phyloP scores from a whole-genome alignment of 1,140 invertebrate species.

The Drosophila rhopaloa region DNA sequence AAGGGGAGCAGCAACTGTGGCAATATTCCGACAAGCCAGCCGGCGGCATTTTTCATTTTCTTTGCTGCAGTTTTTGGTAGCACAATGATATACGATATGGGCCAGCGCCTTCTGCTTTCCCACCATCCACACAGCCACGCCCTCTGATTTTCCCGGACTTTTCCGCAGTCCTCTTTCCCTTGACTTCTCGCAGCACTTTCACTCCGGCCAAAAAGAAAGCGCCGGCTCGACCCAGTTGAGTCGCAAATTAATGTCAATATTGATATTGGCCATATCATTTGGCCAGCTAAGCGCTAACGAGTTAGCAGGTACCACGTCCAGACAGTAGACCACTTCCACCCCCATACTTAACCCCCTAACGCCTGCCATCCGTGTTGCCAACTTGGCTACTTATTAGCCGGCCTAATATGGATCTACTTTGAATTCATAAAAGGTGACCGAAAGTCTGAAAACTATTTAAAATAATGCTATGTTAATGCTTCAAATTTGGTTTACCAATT shows the following conservation, averaged over 20 bases:
- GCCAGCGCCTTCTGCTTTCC: slow-evolving; percentile 33
- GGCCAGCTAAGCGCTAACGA: slow-evolving; percentile 60
- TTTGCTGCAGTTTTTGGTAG: slow-evolving; percentile 26
- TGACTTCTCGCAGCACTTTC: slow-evolving; percentile 16
- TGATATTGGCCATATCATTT: slow-evolving; percentile 68
- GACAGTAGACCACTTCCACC: background rate
- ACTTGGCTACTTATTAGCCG: background rate
- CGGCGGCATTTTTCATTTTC: slow-evolving; percentile 65
- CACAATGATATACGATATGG: slow-evolving; percentile 70
- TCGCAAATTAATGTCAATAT: slow-evolving; percentile 73
- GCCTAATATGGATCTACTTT: too few species aligned
- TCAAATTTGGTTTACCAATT: too few species aligned
- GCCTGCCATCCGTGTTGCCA: background rate
- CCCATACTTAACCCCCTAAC: slow-evolving; percentile 13
- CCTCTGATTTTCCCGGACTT: slow-evolving; percentile 3
- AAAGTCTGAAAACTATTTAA: too few species aligned
- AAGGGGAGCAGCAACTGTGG: slow-evolving; percentile 45
- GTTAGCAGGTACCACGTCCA: slow-evolving; percentile 49
- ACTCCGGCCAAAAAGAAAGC: slow-evolving; percentile 16
- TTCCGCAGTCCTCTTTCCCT: background rate
- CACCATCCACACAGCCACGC: too few species aligned
- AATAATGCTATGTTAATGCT: too few species aligned
- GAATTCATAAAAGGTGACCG: too few species aligned
- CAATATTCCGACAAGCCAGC: slow-evolving; percentile 32
- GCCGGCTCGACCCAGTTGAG: slow-evolving; percentile 16